These are phyloP conservation scores for Bufotes viridis DNA, from an alignment of 2,797 vertebrate genomes.

Conservation along the genomic window DNA sequence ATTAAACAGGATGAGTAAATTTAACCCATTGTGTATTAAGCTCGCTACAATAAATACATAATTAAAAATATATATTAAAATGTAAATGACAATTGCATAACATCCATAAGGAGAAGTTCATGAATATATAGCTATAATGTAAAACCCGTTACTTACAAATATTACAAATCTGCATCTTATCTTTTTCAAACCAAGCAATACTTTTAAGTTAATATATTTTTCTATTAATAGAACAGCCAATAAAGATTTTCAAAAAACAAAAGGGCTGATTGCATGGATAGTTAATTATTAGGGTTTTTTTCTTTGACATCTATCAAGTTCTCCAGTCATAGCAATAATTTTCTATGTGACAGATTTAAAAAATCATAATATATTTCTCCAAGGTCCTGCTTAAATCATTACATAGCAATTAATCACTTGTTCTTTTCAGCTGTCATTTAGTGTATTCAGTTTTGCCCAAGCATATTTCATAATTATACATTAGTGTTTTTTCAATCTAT, in stretches of 20 bases:
- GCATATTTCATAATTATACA: conserved; percentile 68
- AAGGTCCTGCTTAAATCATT: conserved; percentile 65
- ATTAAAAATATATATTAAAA: too few species aligned
- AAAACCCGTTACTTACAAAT: background rate
- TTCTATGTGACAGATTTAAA: conserved; percentile 37
- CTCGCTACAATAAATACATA: too few species aligned
- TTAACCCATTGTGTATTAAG: too few species aligned
- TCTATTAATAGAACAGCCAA: background rate
- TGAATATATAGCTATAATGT: background rate
- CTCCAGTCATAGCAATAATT: conserved; percentile 29
- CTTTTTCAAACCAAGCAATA: background rate
- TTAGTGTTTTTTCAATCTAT: conserved; percentile 68
- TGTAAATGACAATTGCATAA: too few species aligned
- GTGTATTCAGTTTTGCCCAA: conserved; percentile 64
- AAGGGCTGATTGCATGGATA: background rate
- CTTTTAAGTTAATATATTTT: background rate
- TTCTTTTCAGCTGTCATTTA: conserved; percentile 67
- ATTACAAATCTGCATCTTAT: background rate
- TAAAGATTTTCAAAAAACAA: background rate
- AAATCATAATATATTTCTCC: conserved; percentile 56
- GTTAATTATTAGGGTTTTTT: conserved; percentile 29
- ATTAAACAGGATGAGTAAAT: too few species aligned
- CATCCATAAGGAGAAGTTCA: background rate
- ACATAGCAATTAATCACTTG: conserved; percentile 63
- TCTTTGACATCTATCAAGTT: conserved; percentile 1